Percentiles rank a stretch among this genome's conserved stretches.
phyloP scores from a whole-genome alignment of 2,797 vertebrate genomes.

The Chloroceryle amazona region DNA sequence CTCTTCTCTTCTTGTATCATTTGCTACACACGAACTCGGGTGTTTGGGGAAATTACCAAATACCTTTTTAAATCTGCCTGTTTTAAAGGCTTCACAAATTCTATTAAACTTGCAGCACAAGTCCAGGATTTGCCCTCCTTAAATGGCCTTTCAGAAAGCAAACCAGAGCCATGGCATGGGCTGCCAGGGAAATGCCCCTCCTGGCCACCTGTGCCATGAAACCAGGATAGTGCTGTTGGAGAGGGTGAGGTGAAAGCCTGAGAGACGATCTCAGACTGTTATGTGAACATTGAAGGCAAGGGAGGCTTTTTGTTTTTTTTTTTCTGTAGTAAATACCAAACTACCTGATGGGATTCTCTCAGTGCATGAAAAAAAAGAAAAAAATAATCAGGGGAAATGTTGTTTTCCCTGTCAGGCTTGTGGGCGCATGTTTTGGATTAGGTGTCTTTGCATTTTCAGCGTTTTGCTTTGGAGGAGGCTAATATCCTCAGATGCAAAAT shows the following conservation, averaged over 20 bases:
- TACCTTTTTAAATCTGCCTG: background rate
- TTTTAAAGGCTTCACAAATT: background rate
- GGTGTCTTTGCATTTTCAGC: background rate
- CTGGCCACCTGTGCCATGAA: rapidly evolving
- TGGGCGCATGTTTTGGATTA: background rate
- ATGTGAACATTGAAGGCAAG: rapidly evolving
- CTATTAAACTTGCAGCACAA: background rate
- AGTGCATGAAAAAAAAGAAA: background rate
- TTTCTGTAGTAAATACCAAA: background rate
- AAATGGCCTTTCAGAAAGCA: background rate
- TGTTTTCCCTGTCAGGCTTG: background rate
- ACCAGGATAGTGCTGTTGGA: background rate
- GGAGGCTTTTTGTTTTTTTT: background rate
- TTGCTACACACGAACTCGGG: background rate
- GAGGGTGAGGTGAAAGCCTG: background rate
- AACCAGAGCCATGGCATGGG: rapidly evolving
- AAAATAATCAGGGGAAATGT: background rate
- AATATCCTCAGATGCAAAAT: background rate
- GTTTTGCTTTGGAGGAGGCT: background rate
- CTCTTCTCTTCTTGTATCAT: background rate
- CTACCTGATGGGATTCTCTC: background rate
- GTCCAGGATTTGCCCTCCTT: background rate
- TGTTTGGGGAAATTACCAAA: background rate
- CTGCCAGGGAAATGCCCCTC: background rate
- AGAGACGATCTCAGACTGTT: background rate